A percentile compares a stretch with the other conserved stretches of the same genome.
Evolutionary conservation across 1,140 invertebrate genomes (phyloP).

Genomic region (Radopholus similis): DNA sequence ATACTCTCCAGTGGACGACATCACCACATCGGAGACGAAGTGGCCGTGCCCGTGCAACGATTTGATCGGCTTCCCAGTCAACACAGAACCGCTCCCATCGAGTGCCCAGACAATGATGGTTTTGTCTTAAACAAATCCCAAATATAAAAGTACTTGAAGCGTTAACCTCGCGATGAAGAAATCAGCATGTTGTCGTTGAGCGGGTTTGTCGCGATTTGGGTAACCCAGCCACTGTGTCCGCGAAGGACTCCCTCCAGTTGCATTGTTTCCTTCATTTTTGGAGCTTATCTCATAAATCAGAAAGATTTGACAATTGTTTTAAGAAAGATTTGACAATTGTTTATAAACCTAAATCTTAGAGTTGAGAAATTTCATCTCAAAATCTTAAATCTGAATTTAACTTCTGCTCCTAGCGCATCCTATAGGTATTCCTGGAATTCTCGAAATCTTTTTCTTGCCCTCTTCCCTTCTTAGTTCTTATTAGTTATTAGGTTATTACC

Average conservation of each 20-base stretch:
- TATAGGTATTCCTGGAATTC: too few species aligned
- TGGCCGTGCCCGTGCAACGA: conserved; percentile 93
- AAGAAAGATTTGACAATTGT: too few species aligned
- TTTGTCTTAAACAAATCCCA: conserved; percentile 72
- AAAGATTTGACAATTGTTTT: too few species aligned
- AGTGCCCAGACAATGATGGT: conserved; percentile 96
- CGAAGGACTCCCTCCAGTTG: conserved; percentile 66
- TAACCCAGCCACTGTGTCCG: conserved; percentile 98
- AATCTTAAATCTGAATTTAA: too few species aligned
- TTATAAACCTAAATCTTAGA: too few species aligned
- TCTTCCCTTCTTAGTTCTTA: too few species aligned
- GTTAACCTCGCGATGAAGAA: conserved; percentile 91
- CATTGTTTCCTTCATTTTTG: conserved; percentile 31
- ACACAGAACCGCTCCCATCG: conserved; percentile 75
- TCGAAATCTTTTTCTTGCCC: too few species aligned
- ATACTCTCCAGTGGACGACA: conserved; percentile 98
- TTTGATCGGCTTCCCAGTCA: conserved; percentile 71
- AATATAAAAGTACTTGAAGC: conserved; percentile 4
- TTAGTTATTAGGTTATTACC: too few species aligned
- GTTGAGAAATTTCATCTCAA: too few species aligned
- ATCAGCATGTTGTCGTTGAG: conserved; percentile 97
- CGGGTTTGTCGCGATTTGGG: conserved; percentile 97
- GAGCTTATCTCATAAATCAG: too few species aligned
- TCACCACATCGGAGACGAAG: conserved; percentile 96
- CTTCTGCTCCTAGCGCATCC: too few species aligned